Conservation (phyloP, 2,888 invertebrate species). For the Hydrotaea cyrtoneurina region DNA sequence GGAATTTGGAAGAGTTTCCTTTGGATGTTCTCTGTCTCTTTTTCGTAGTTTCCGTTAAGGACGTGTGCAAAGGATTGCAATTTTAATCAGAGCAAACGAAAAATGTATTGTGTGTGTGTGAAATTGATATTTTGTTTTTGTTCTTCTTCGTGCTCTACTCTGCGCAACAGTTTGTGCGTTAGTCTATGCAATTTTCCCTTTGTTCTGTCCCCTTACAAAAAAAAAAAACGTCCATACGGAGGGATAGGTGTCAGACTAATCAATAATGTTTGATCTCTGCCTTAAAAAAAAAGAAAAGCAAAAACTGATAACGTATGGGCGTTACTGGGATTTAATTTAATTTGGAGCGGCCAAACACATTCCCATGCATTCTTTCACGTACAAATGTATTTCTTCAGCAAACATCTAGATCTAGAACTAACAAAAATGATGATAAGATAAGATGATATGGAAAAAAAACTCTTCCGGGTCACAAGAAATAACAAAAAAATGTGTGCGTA, state of each 20-base stretch:
- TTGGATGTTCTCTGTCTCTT: neutral
- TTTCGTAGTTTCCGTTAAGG: neutral
- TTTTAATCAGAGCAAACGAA: slow-evolving; percentile 31
- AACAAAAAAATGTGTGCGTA: neutral
- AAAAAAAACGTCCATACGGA: slow-evolving; percentile 2
- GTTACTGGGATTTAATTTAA: slow-evolving; percentile 44
- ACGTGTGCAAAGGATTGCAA: slow-evolving; percentile 43
- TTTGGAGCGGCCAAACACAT: slow-evolving; percentile 20
- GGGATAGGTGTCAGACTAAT: slow-evolving; percentile 20
- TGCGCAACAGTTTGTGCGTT: slow-evolving; percentile 34
- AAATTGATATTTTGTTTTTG: slow-evolving; percentile 45
- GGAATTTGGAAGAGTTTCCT: too few relatives aligned
- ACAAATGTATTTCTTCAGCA: too few relatives aligned
- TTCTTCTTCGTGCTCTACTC: neutral
- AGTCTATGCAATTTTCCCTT: too few relatives aligned
- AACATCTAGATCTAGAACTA: neutral
- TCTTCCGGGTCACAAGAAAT: neutral
- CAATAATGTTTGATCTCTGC: slow-evolving; percentile 20
- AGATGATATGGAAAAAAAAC: too few relatives aligned
- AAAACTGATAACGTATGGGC: neutral
- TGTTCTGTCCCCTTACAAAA: too few relatives aligned
- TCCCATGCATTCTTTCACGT: slow-evolving; percentile 28
- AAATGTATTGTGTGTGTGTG: too few relatives aligned
- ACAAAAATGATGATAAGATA: neutral
- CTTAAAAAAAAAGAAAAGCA: neutral